Evolutionary conservation across 2,888 invertebrate genomes (phyloP).

Genomic region (Zele albiditarsus): DNA sequence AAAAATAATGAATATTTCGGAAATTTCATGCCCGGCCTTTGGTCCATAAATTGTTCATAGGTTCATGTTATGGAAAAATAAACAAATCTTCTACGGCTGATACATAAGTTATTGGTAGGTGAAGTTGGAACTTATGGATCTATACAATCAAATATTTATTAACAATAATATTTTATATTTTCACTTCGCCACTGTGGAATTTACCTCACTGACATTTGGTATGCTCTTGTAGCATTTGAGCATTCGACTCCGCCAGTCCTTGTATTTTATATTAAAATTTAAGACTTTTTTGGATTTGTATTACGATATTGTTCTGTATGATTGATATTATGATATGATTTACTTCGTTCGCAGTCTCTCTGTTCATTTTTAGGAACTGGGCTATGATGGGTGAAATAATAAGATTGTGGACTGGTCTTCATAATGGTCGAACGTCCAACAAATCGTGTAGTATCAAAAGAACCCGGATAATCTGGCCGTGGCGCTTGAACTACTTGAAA

Average conservation of each 20-base stretch:
- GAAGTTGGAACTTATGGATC: background rate
- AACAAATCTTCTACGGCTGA: background rate
- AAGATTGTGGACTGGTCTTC: constrained; percentile 40
- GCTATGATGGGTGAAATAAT: constrained; percentile 47
- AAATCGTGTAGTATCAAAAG: constrained; percentile 30
- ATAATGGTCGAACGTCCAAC: background rate
- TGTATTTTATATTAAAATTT: constrained; percentile 33
- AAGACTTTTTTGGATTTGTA: constrained; percentile 61
- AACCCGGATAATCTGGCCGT: constrained; percentile 66
- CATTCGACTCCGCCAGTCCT: background rate
- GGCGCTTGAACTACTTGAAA: constrained; percentile 57
- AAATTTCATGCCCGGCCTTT: background rate
- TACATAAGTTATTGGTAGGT: background rate
- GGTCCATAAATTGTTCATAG: background rate
- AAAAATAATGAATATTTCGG: background rate
- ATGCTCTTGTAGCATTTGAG: background rate
- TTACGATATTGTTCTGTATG: constrained; percentile 63
- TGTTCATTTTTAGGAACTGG: constrained; percentile 43
- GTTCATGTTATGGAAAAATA: background rate
- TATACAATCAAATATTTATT: background rate
- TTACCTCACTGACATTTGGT: background rate
- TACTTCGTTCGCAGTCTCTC: constrained; percentile 64
- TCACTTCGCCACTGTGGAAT: background rate
- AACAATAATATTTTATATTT: background rate
- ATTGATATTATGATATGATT: constrained; percentile 80